These are phyloP conservation scores for Tetrax tetrax DNA, from an alignment of 2,113 vertebrate genomes.

Conservation along the genomic window DNA sequence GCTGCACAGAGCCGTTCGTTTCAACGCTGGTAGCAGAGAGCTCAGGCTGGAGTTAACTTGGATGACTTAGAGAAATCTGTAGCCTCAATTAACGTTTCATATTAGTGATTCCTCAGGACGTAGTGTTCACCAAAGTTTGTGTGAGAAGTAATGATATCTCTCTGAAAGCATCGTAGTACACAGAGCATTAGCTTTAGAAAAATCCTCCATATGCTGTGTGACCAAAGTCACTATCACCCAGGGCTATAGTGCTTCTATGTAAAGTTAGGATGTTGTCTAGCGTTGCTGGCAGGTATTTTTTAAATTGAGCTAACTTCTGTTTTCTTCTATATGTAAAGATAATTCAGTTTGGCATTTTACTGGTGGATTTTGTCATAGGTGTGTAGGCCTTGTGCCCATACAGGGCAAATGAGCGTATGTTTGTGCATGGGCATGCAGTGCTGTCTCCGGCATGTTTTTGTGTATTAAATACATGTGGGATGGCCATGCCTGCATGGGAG, in stretches of 20 bases:
- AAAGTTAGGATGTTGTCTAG: neutral
- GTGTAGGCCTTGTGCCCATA: neutral
- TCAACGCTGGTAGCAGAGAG: conserved; percentile 1
- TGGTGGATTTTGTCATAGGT: neutral
- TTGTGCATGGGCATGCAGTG: neutral
- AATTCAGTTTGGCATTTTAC: neutral
- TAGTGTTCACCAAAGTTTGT: neutral
- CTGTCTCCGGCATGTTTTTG: neutral
- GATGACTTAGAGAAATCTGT: conserved; percentile 14
- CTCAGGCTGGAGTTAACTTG: conserved; percentile 18
- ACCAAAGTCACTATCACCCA: neutral
- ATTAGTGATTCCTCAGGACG: neutral
- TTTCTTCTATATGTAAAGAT: neutral
- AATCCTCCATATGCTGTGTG: neutral
- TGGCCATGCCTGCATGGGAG: neutral
- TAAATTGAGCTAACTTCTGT: neutral
- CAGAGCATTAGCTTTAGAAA: neutral
- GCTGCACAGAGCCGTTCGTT: neutral
- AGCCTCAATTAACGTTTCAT: conserved; percentile 35
- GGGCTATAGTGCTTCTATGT: neutral
- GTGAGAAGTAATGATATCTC: neutral
- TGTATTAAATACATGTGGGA: neutral
- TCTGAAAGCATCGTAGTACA: neutral
- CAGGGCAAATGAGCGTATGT: neutral
- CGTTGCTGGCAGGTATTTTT: neutral